Conservation (phyloP, 2,113 vertebrate genomes). For the Colaptes auratus region DNA sequence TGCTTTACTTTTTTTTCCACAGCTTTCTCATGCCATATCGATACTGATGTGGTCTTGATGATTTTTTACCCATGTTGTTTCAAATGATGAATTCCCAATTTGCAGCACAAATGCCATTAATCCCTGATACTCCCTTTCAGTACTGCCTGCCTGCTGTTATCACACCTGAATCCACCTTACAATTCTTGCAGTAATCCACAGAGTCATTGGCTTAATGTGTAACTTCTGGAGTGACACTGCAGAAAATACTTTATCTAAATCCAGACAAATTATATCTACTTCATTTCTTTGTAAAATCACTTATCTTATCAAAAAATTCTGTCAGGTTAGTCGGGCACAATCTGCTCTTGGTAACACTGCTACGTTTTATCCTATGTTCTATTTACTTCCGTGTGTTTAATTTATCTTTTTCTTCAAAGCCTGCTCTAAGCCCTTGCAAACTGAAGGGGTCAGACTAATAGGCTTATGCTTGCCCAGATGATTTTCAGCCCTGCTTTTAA, state of each 20-base stretch:
- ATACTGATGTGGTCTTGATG: background rate
- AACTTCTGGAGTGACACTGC: background rate
- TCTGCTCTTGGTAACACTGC: background rate
- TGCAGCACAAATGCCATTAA: background rate
- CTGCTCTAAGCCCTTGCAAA: conserved; percentile 6
- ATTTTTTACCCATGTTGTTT: background rate
- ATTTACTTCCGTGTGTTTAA: conserved; percentile 31
- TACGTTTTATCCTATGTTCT: conserved; percentile 32
- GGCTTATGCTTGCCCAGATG: background rate
- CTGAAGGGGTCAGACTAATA: conserved; percentile 49
- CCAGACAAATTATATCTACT: conserved; percentile 26
- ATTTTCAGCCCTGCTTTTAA: conserved; percentile 38
- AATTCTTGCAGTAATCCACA: background rate
- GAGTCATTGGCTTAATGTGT: background rate
- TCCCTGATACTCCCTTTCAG: background rate
- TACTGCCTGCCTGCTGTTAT: background rate
- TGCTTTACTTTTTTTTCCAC: background rate
- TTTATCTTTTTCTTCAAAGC: conserved; percentile 46
- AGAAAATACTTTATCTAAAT: conserved; percentile 34
- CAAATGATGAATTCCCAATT: background rate
- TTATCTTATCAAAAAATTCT: conserved; percentile 21
- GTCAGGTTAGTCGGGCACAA: background rate
- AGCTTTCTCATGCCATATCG: background rate
- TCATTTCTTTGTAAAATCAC: conserved; percentile 44
- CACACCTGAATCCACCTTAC: background rate